Evolutionary conservation across 2,113 vertebrate genomes (phyloP).

Genomic region (Hippocampus abdominalis): DNA sequence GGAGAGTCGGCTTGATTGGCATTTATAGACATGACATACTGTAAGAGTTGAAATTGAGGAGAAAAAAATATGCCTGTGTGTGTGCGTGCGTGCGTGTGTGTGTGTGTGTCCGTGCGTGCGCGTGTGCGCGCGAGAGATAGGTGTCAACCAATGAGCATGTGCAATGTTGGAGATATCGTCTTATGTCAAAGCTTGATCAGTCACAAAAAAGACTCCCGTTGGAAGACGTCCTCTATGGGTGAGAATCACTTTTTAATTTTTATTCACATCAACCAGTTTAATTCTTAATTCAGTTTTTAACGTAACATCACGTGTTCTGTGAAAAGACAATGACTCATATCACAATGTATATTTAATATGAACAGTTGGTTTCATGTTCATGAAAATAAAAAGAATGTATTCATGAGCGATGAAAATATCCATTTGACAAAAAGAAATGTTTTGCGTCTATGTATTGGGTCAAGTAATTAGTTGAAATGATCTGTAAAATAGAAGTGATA

Average conservation of each 20-base stretch:
- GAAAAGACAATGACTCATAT: background rate
- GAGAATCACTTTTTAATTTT: constrained; percentile 20
- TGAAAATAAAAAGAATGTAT: background rate
- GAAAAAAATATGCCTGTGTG: background rate
- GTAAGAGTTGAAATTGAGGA: background rate
- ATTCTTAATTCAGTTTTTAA: background rate
- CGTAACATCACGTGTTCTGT: background rate
- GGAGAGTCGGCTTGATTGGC: too few relatives aligned
- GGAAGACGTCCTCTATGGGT: constrained; percentile 53
- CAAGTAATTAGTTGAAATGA: too few relatives aligned
- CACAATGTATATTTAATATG: background rate
- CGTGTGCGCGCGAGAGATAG: background rate
- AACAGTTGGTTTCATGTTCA: background rate
- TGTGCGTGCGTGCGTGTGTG: background rate
- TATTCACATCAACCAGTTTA: background rate
- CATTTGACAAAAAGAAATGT: background rate
- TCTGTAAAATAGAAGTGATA: background rate
- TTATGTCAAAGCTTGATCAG: constrained; percentile 52
- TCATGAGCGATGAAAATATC: background rate
- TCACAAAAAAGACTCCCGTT: constrained; percentile 30
- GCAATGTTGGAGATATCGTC: constrained; percentile 44
- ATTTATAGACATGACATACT: background rate
- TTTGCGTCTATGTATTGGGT: background rate
- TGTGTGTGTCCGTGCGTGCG: background rate
- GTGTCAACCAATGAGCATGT: constrained; percentile 58